These are phyloP conservation scores for Sebastes trivittatus DNA, from an alignment of 2,797 vertebrate species.

Conservation along the genomic window DNA sequence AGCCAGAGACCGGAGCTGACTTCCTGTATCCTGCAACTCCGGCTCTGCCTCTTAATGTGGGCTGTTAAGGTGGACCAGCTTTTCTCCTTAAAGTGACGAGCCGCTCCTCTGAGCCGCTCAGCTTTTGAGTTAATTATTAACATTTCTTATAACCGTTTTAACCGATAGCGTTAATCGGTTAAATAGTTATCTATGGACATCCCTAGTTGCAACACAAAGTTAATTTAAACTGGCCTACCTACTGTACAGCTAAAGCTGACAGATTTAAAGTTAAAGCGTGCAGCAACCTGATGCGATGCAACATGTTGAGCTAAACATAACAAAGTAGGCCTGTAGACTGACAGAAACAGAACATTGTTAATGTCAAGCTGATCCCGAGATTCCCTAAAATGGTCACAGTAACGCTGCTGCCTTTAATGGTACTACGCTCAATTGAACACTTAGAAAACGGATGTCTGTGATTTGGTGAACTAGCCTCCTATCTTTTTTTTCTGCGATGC, in stretches of 20 bases:
- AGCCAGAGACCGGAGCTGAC: too few species aligned
- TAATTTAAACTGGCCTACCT: not conserved
- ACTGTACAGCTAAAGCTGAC: not conserved
- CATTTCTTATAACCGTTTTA: too few species aligned
- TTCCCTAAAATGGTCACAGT: constrained; percentile 29
- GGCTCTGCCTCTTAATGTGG: too few species aligned
- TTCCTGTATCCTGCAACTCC: too few species aligned
- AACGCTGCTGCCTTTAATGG: not conserved
- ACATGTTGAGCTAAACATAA: not conserved
- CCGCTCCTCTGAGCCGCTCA: too few species aligned
- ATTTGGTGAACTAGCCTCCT: constrained; percentile 30
- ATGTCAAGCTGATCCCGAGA: constrained; percentile 4
- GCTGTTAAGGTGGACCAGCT: too few species aligned
- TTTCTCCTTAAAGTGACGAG: accelerated
- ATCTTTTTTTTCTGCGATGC: constrained; percentile 18
- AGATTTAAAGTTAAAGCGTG: not conserved
- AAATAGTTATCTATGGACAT: accelerated
- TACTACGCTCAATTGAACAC: constrained; percentile 33
- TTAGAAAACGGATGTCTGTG: constrained; percentile 48
- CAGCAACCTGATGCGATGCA: not conserved
- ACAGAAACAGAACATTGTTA: not conserved
- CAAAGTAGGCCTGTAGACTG: not conserved
- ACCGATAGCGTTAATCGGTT: too few species aligned
- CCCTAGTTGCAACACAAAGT: not conserved
- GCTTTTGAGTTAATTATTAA: too few species aligned